Base-by-base conservation (phyloP, 2,113 vertebrate genomes). In the Spermophilus dauricus region DNA sequence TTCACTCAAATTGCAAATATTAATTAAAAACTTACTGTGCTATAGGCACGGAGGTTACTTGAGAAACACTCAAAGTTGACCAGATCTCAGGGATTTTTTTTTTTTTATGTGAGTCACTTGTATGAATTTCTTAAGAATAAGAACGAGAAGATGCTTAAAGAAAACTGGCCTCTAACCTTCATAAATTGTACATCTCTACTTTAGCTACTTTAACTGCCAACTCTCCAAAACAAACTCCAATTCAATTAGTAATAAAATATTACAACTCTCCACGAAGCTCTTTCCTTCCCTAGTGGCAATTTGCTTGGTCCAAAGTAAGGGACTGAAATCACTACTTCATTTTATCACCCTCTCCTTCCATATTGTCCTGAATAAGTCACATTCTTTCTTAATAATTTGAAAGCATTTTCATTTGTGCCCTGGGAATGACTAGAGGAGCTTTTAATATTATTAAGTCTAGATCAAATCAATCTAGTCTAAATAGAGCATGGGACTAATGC, bases 391-490 rank as follows among this genome's bases (percentile, higher is more conserved):
- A 97, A 97, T 97, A 97, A 98, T 95, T 97, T 96, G 95, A 98
- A 97, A 97, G 97, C 97, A 96, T 97, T 98, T 97, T 97, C 87
- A 96, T 98, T 84, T 94, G 94, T 88, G 75, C 81, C 76, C 75
- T 94, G 90, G 91, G 94, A 96, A 90, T 92, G 94, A 83, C 94
- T 95, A 97, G 94, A 76, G 75, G 81, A 89, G 98, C 97, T 98
- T 97, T 98, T 98, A 98, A 97, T 97, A 96, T 97, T 96, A 98
- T 98, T 97, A 97, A 97, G 80, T 96, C 96, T 97, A 96, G 92
- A 98, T 98, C 92, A 98, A 98, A 97, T 98, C 97, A 97, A 95
- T 97, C 94, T 90, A 95, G 89, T 86, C 89, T 92, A 94, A 95
- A 90, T 92, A 82, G 76, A 75, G 76, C 77, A 86, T 8, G 16